A percentile compares a stretch with the other conserved stretches of the same genome.
Evolutionary conservation across 92 coral and sea anemone species (phyloP).

Genomic region (Bergia sp.): DNA sequence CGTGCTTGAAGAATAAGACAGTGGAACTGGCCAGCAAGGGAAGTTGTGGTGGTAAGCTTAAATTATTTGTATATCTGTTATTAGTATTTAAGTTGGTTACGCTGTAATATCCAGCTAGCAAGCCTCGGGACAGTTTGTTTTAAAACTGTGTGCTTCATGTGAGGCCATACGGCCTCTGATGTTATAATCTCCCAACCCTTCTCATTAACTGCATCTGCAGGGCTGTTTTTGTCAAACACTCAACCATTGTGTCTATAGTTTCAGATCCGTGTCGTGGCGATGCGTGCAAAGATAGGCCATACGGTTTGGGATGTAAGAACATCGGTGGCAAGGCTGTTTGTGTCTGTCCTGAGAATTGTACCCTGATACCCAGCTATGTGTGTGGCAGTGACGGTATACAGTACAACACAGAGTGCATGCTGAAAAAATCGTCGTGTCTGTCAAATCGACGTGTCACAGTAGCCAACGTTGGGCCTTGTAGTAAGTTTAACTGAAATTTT

Average conservation of each 20-base stretch:
- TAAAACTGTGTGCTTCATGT: no score
- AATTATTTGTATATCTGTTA: no score
- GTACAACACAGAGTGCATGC: constrained; percentile 31
- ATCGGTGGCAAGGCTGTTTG: constrained; percentile 22
- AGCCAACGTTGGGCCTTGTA: constrained; percentile 24
- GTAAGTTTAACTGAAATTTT: constrained; percentile 16
- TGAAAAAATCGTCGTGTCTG: constrained; percentile 37
- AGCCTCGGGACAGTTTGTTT: no score
- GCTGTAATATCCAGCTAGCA: no score
- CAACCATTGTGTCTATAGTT: not conserved
- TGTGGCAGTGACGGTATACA: constrained; percentile 40
- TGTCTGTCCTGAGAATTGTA: constrained; percentile 28
- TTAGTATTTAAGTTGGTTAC: no score
- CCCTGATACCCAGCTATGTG: constrained; percentile 30
- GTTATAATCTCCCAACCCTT: no score
- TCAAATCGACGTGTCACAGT: constrained; percentile 9
- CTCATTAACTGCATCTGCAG: no score
- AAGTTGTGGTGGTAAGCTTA: constrained; percentile 21
- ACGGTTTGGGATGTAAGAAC: constrained; percentile 24
- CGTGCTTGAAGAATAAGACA: constrained; percentile 30
- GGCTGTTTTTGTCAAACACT: no score
- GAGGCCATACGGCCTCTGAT: not conserved
- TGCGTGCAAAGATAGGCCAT: constrained; percentile 28
- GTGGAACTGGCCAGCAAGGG: constrained; percentile 30
- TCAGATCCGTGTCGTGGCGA: constrained; percentile 19